Percentiles rank a stretch among this genome's conserved stretches.
Conservation (phyloP, 2,797 vertebrate genomes). For the Hippoglossus hippoglossus region DNA sequence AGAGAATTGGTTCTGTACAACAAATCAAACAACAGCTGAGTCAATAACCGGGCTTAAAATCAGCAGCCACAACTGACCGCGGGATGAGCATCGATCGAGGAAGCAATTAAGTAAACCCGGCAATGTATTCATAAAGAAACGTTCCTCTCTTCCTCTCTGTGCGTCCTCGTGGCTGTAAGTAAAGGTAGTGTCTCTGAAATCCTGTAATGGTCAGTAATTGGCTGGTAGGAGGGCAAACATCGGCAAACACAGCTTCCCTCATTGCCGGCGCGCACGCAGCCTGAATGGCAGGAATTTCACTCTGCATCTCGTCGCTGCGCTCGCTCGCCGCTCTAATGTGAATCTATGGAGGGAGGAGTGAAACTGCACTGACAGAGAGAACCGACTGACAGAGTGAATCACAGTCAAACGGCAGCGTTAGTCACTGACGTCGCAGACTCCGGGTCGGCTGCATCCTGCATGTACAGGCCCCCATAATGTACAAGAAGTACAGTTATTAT, state of each 20-base stretch:
- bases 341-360: slow-evolving; percentile 47
- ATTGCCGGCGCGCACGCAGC: slow-evolving; percentile 28
- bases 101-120: slow-evolving; percentile 78
- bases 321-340: slow-evolving; percentile 63
- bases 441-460: slow-evolving; percentile 39
- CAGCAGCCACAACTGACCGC: slow-evolving; percentile 69
- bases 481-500: slow-evolving; percentile 60
- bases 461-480: slow-evolving; percentile 46
- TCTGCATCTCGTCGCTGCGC: slow-evolving; percentile 58
- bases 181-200: slow-evolving; percentile 25
- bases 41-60: slow-evolving; percentile 73
- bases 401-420: slow-evolving; percentile 65
- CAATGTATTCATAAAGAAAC: slow-evolving; percentile 68
- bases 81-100: slow-evolving; percentile 70
- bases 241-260: slow-evolving; percentile 40
- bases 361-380: slow-evolving; percentile 36
- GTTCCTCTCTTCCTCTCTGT: slow-evolving; percentile 42
- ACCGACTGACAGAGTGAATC: slow-evolving; percentile 70
- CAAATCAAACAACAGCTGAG: slow-evolving; percentile 71
- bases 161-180: slow-evolving; percentile 18
- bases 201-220: slow-evolving; percentile 52
- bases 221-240: slow-evolving; percentile 35
- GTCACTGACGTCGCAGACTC: slow-evolving; percentile 59
- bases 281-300: slow-evolving; percentile 37
- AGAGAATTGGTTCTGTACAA: slow-evolving; percentile 57